These are phyloP conservation scores for Eriocheir sinensis DNA, from an alignment of 1,140 invertebrate species.

Conservation along the genomic window DNA sequence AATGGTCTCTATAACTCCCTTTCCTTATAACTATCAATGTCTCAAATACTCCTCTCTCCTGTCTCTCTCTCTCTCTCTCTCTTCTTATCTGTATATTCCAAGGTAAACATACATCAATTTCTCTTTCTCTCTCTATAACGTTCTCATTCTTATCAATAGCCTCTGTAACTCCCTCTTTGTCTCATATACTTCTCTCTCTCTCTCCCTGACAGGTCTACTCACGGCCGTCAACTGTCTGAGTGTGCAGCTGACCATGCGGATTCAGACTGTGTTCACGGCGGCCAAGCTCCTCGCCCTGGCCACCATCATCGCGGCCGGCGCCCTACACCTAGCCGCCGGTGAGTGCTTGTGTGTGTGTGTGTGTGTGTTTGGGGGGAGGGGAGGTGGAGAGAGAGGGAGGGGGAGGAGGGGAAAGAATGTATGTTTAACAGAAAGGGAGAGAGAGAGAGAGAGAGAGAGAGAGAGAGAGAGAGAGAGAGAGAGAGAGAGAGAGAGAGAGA, in stretches of 20 bases:
- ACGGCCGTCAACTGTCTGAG: slow-evolving; percentile 94
- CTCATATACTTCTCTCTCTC: background rate
- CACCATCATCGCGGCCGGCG: slow-evolving; percentile 86
- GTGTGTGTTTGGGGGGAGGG: background rate
- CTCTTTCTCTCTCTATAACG: background rate
- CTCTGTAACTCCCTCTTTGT: too few species aligned
- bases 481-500: background rate
- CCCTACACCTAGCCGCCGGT: slow-evolving; percentile 8
- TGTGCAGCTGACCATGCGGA: slow-evolving; percentile 93
- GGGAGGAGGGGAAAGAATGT: too few species aligned
- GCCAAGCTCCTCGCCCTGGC: slow-evolving; percentile 93
- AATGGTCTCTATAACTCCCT: background rate
- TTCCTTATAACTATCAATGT: background rate
- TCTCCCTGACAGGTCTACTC: slow-evolving; percentile 86
- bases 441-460: slow-evolving; percentile 29
- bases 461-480: background rate
- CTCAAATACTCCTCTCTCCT: background rate
- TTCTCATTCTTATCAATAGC: background rate
- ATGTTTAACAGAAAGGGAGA: background rate
- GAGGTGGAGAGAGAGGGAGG: too few species aligned
- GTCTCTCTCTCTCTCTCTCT: slow-evolving; percentile 15
- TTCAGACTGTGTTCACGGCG: slow-evolving; percentile 94
- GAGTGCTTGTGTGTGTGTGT: background rate
- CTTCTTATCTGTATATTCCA: background rate
- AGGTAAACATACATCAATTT: background rate